Conservation (phyloP, 2,888 invertebrate species). For the Galerucella pusilla region DNA sequence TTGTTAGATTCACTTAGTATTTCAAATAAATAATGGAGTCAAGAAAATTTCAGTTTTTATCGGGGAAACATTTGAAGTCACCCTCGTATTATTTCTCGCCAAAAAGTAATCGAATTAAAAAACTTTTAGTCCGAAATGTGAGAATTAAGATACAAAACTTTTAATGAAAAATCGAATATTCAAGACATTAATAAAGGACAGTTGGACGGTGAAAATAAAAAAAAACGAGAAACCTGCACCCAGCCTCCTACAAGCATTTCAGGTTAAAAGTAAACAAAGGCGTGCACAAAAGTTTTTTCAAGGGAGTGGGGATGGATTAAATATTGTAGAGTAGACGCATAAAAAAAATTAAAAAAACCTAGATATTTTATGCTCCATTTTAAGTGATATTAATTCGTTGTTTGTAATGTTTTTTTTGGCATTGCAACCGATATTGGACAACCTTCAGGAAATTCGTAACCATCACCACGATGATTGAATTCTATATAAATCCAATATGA, state of each 20-base stretch:
- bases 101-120: constrained; percentile 30
- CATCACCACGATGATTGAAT: no score
- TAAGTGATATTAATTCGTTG: no score
- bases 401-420: no score
- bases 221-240: constrained; percentile 44
- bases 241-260: constrained; percentile 50
- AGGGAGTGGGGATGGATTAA: no score
- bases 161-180: constrained; percentile 42
- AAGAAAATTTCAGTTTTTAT: constrained; percentile 7
- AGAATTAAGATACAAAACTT: constrained; percentile 39
- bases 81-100: constrained; percentile 18
- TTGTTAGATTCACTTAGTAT: no score
- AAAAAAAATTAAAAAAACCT: no score
- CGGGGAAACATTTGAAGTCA: background rate
- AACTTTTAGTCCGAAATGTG: constrained; percentile 25
- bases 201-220: constrained; percentile 36
- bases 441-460: no score
- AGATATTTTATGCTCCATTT: no score
- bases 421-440: no score
- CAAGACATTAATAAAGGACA: constrained; percentile 35
- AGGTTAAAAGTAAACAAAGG: constrained; percentile 39
- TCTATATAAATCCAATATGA: no score
- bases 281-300: background rate
- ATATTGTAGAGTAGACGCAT: no score
- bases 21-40: background rate